Evolutionary conservation across 2,888 invertebrate species (phyloP).

Genomic region (Cancer borealis): DNA sequence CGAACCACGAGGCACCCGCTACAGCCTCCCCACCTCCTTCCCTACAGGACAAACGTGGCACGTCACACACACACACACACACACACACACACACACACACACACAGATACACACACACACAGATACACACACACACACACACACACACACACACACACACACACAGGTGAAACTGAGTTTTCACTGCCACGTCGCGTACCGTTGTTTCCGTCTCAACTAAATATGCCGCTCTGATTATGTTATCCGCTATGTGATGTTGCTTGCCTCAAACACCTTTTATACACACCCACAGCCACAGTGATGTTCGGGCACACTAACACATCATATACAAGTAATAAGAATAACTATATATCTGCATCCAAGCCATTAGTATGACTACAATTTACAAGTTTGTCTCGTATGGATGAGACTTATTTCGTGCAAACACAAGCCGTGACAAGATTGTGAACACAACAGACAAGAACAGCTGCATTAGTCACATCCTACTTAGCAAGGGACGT

Average conservation of each 20-base stretch:
- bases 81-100: conserved; percentile 33
- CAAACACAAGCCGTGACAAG: too few species aligned
- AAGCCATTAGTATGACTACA: too few species aligned
- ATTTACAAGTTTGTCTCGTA: too few species aligned
- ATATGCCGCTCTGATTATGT: too few species aligned
- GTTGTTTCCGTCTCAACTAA: background rate
- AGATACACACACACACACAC: conserved; percentile 6
- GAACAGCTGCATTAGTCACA: too few species aligned
- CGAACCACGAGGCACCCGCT: background rate
- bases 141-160: background rate
- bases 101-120: background rate
- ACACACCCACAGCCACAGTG: too few species aligned
- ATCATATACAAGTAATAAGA: too few species aligned
- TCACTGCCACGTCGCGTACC: background rate
- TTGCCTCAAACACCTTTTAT: background rate
- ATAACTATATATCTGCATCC: too few species aligned
- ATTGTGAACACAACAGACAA: too few species aligned
- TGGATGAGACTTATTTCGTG: too few species aligned
- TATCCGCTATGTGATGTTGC: background rate
- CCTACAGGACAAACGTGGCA: background rate
- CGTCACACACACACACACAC: background rate
- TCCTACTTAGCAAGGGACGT: too few species aligned
- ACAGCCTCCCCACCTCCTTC: background rate
- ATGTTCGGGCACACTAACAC: too few species aligned
- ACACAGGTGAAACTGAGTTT: background rate